A percentile compares a stretch with the other conserved stretches of the same genome.
Evolutionary conservation across 2,797 vertebrate species (phyloP).

Genomic region (Sparidentex hasta): DNA sequence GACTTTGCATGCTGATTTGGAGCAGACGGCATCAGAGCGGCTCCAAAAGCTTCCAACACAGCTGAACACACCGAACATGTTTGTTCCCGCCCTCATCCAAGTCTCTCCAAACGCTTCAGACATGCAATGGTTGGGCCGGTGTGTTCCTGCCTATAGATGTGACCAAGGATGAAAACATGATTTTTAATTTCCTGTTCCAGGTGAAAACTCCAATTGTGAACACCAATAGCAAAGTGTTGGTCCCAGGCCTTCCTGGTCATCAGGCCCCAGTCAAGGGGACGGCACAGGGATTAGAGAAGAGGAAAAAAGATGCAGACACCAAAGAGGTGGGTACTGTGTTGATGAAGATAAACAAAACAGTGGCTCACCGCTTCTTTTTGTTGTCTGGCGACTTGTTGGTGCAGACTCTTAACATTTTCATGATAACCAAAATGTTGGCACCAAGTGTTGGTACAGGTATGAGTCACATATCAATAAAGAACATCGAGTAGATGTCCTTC

Average conservation of each 20-base stretch:
- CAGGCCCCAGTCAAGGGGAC: constrained; percentile 85
- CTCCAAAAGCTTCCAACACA: no score
- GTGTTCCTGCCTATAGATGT: no score
- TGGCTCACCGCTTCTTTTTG: neutral
- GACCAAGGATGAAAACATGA: neutral
- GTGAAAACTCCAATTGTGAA: constrained; percentile 94
- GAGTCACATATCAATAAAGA: neutral
- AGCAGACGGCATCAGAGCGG: no score
- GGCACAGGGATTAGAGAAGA: constrained; percentile 85
- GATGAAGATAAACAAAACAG: no score
- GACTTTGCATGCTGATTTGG: no score
- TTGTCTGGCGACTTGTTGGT: neutral
- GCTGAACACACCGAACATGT: no score
- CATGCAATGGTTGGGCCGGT: no score
- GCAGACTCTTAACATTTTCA: neutral
- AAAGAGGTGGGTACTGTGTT: constrained; percentile 86
- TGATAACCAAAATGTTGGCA: constrained; percentile 2
- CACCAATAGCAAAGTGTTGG: constrained; percentile 89
- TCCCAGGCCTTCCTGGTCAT: constrained; percentile 95
- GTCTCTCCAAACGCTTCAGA: no score
- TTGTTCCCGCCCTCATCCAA: no score
- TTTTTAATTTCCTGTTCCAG: constrained; percentile 70
- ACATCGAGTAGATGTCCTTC: neutral
- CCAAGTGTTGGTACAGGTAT: neutral
- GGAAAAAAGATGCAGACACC: constrained; percentile 86